Percentiles rank a stretch among this genome's conserved stretches.
Evolutionary conservation across 2,888 invertebrate species (phyloP).

Genomic region (Hecatera dysodea): DNA sequence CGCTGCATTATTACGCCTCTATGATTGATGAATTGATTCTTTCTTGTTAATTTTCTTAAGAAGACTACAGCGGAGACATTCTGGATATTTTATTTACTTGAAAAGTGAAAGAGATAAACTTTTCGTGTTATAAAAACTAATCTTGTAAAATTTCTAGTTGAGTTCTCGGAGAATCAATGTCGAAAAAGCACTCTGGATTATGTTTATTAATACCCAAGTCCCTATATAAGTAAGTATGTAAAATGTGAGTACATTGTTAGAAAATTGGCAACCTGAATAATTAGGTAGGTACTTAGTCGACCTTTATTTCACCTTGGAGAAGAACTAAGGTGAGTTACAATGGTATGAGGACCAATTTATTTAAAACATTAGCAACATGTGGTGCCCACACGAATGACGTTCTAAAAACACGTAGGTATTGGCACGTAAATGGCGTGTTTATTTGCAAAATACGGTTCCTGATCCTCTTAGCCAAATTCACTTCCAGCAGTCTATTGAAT

Average conservation of each 20-base stretch:
- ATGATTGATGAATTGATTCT: conserved; percentile 44
- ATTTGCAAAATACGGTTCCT: conserved; percentile 14
- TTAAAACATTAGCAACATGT: conserved; percentile 3
- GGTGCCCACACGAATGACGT: not conserved
- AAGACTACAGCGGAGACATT: not conserved
- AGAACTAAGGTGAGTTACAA: not conserved
- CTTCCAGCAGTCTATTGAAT: conserved; percentile 36
- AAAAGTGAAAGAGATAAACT: no score
- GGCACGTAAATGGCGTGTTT: conserved; percentile 3
- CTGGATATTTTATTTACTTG: not conserved
- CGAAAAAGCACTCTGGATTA: not conserved
- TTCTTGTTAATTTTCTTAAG: not conserved
- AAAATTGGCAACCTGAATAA: no score
- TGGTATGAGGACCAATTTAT: not conserved
- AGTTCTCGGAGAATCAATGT: not conserved
- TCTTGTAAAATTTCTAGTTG: not conserved
- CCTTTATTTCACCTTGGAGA: not conserved
- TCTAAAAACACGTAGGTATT: not conserved
- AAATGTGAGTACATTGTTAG: no score
- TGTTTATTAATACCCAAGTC: no score
- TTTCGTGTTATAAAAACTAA: not conserved
- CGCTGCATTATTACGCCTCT: conserved; percentile 23
- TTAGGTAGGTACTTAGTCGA: not conserved
- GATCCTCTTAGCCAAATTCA: conserved; percentile 23
- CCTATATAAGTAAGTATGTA: no score